Base-by-base conservation (phyloP, 2,113 vertebrate species). In the Eulemur rufifrons region DNA sequence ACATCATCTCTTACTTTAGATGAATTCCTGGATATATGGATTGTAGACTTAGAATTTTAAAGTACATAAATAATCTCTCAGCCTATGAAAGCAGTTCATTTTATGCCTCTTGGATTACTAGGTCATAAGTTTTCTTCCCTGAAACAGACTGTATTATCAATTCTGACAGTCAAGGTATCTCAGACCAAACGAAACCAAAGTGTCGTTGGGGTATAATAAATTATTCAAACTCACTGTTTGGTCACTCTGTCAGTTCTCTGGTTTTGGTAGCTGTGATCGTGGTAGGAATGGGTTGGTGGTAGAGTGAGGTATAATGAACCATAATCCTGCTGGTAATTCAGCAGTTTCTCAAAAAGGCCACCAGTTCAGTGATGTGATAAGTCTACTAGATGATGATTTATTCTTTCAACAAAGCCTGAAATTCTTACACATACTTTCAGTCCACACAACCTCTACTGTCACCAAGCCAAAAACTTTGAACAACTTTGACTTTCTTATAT, bases 31-130 rank as follows among this genome's bases (percentile, higher is more conserved):
- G 37, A 69, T 91, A 77, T 34, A 56, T 66, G 45, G 56, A 78
- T 89, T 66, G 2, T 66, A 94, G 89, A 82, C 39, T 92, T 94
- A 85, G 6, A 45, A 73, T 90, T 95, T 96, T 54, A 94, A 94
- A 90, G 63, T 68, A 82, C 6, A 29, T n/a, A 42, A 90, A 92
- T 84, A 87, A 92, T 87, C 64, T 92, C 54, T 3, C 14, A 95
- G 66, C 23, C 39, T 91, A 39, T 73, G 63, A 93, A 86, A 85
- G 64, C 42, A 64, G 77, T 74, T 95, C 11, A 59, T 95, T 86
- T 95, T 61, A 96, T 95, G 6, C 27, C 11, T 90, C 25, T 14
- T 37, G 5, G 69, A 93, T 82, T 42, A 56, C 32, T 82, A 77
- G 54, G 14, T 90, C 8, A 10, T 78, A 85, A 34, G 23, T 82